phyloP scores from a whole-genome alignment of 2,797 vertebrate genomes.

The Acanthis flammea region DNA sequence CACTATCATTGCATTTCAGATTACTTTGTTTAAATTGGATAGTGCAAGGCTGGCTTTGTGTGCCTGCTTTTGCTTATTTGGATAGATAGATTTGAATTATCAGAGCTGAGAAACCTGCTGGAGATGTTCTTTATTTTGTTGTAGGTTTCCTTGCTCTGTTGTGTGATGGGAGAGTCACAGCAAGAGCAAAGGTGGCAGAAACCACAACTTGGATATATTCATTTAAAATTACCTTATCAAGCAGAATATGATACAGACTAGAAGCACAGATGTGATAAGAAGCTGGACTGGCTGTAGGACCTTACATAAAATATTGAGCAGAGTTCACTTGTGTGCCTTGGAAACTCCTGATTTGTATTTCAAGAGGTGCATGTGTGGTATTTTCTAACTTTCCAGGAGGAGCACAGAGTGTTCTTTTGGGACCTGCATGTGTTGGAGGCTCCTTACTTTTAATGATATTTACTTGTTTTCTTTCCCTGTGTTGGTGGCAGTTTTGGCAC shows the following conservation, averaged over 20 bases:
- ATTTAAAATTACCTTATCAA: neutral
- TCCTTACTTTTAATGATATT: neutral
- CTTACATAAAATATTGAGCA: neutral
- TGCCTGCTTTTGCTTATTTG: neutral
- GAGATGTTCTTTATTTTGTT: neutral
- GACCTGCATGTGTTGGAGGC: neutral
- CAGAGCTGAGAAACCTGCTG: neutral
- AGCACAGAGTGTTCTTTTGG: slow-evolving; percentile 2
- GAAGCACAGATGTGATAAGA: neutral
- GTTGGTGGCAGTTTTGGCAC: neutral
- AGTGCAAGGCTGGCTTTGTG: neutral
- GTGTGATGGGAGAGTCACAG: neutral
- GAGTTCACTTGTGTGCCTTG: neutral
- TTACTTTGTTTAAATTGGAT: neutral
- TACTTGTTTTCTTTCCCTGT: neutral
- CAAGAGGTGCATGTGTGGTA: neutral
- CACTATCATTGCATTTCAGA: neutral
- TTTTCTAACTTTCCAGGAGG: neutral
- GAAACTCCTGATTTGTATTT: neutral
- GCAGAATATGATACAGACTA: neutral
- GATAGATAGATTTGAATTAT: neutral
- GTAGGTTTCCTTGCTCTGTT: neutral
- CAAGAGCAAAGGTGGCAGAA: neutral
- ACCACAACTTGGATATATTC: fast-evolving
- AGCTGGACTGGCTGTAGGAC: neutral